Conservation (phyloP, 2,113 vertebrate species). For the Phocoena sinus region DNA sequence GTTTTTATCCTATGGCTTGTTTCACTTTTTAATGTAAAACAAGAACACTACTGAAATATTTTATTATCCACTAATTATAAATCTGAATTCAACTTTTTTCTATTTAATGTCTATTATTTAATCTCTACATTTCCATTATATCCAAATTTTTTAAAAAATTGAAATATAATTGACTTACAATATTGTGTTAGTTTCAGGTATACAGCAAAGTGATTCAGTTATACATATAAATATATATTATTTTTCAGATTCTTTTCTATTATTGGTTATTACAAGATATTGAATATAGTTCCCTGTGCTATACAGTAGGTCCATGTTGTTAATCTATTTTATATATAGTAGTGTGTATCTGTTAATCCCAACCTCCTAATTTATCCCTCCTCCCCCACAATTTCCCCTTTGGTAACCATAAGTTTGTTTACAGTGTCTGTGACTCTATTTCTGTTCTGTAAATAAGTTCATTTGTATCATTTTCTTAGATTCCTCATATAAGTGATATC, state of each 20-base stretch:
- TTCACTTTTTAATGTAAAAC: conserved; percentile 34
- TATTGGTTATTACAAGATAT: not conserved
- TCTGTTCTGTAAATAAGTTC: not conserved
- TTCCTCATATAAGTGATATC: not conserved
- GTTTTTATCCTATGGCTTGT: conserved; percentile 24
- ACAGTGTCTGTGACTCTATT: not conserved
- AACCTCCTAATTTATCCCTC: not conserved
- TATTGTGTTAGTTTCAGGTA: not conserved
- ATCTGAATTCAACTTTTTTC: not conserved
- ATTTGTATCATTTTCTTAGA: not conserved
- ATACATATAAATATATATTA: not conserved
- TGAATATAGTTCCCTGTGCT: too few relatives aligned
- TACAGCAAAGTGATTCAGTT: not conserved
- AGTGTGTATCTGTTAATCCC: not conserved
- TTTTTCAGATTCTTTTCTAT: not conserved
- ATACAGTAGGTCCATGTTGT: too few relatives aligned
- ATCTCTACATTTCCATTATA: not conserved
- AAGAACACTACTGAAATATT: not conserved
- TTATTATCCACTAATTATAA: conserved; percentile 17
- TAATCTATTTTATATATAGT: too few relatives aligned
- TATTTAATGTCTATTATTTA: conserved; percentile 12
- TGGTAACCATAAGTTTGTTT: not conserved
- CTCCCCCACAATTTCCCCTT: not conserved
- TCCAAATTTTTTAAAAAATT: not conserved
- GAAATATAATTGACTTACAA: not conserved